phyloP scores from a whole-genome alignment of 2,797 vertebrate species.

The Sebastes taczanowskii region DNA sequence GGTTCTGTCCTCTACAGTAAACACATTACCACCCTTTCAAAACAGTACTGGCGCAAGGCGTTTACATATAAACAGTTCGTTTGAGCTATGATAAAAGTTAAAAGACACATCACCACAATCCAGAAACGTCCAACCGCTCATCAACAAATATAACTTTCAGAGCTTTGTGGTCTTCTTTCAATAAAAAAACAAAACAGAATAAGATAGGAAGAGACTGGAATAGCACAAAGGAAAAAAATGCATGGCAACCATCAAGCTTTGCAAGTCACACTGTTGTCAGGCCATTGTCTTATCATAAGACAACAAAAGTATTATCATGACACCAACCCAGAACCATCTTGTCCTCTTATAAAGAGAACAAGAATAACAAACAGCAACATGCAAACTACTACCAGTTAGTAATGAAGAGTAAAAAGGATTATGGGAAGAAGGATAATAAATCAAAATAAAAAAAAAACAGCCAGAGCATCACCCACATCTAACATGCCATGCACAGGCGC shows the following conservation, averaged over 20 bases:
- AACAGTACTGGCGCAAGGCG: neutral
- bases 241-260: slow-evolving; percentile 27
- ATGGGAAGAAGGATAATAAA: neutral
- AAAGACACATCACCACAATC: slow-evolving; percentile 9
- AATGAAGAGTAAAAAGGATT: slow-evolving; percentile 39
- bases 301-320: neutral
- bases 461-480: slow-evolving; percentile 59
- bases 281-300: slow-evolving; percentile 2
- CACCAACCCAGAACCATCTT: slow-evolving; percentile 44
- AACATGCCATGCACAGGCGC: slow-evolving; percentile 74
- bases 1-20: too few species aligned
- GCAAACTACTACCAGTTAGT: slow-evolving; percentile 78
- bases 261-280: slow-evolving; percentile 35
- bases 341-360: slow-evolving; percentile 11
- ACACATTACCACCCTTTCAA: neutral
- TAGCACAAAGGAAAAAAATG: neutral
- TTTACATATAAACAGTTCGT: neutral
- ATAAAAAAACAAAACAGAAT: neutral
- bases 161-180: slow-evolving; percentile 3
- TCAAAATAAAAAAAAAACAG: slow-evolving; percentile 19
- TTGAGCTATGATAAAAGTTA: neutral
- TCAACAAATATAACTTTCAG: slow-evolving; percentile 22
- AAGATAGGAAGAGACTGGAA: neutral
- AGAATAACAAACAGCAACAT: slow-evolving; percentile 56
- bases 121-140: neutral